A percentile compares a stretch with the other conserved stretches of the same genome.
Evolutionary conservation across 2,888 invertebrate genomes (phyloP).

Genomic region (Phalera bucephala): DNA sequence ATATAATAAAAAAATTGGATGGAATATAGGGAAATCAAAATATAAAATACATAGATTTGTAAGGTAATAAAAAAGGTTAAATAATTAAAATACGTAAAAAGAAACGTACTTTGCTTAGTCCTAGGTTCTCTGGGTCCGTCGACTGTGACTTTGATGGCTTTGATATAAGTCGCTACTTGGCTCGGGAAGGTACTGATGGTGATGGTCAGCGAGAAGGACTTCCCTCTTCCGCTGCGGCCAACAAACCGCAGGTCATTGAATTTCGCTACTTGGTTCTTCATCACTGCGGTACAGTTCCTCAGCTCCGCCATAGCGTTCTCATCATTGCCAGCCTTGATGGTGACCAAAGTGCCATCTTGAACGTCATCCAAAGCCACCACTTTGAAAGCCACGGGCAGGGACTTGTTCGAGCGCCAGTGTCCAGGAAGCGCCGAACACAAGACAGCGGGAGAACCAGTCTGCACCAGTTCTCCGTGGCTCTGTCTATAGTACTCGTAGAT

Average conservation of each 20-base stretch:
- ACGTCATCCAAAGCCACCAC: constrained; percentile 97
- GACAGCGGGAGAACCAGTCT: constrained; percentile 97
- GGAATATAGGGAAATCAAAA: no score
- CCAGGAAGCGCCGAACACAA: constrained; percentile 96
- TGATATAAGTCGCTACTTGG: constrained; percentile 96
- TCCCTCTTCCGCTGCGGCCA: constrained; percentile 97
- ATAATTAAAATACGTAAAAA: neutral
- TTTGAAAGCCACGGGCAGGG: constrained; percentile 97
- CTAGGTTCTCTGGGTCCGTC: constrained; percentile 99
- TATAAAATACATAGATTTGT: no score
- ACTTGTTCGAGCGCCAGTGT: constrained; percentile 99
- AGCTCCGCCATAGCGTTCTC: constrained; percentile 98
- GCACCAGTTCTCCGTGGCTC: constrained; percentile 95
- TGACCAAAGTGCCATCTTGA: constrained; percentile 96
- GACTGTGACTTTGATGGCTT: constrained; percentile 99
- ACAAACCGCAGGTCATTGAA: constrained; percentile 99
- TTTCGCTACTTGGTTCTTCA: constrained; percentile 99
- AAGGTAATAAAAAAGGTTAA: constrained; percentile 10
- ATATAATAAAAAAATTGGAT: no score
- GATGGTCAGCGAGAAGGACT: constrained; percentile 97
- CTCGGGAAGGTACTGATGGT: constrained; percentile 90
- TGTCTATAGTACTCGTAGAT: constrained; percentile 92
- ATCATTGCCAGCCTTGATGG: constrained; percentile 97
- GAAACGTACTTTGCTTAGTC: constrained; percentile 96
- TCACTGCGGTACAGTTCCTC: constrained; percentile 95